These are phyloP conservation scores for Fopius arisanus DNA, from an alignment of 1,140 invertebrate species.

Conservation along the genomic window DNA sequence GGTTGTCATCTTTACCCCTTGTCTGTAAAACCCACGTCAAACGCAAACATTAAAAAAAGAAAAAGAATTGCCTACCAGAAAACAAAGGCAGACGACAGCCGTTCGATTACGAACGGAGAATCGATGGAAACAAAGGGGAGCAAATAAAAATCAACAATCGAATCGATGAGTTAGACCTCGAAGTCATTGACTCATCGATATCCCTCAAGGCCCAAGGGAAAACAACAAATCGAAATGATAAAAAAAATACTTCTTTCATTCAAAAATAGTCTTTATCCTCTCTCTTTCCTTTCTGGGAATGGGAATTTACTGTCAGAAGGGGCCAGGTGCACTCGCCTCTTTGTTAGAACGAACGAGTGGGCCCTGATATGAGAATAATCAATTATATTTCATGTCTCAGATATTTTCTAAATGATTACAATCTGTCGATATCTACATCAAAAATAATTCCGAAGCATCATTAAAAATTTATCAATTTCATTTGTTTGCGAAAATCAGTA, in stretches of 20 bases:
- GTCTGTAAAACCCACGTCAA: not conserved
- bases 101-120: not conserved
- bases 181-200: not conserved
- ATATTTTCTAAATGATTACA: too few relatives aligned
- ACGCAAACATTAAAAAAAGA: not conserved
- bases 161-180: not conserved
- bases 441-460: too few relatives aligned
- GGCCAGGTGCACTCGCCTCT: not conserved
- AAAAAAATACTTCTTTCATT: not conserved
- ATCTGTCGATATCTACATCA: too few relatives aligned
- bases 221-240: not conserved
- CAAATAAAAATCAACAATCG: not conserved
- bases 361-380: too few relatives aligned
- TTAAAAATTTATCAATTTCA: too few relatives aligned
- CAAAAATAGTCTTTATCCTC: not conserved
- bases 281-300: not conserved
- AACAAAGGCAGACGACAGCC: not conserved
- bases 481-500: too few relatives aligned
- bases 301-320: not conserved
- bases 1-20: slow-evolving; percentile 46
- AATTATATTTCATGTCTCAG: not conserved
- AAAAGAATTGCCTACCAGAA: not conserved
- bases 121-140: not conserved
- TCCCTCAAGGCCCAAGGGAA: not conserved
- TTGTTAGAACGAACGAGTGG: not conserved